A percentile compares a stretch with the other conserved stretches of the same genome.
Conservation (phyloP, 2,888 invertebrate species). For the Opisthograptis luteolata region DNA sequence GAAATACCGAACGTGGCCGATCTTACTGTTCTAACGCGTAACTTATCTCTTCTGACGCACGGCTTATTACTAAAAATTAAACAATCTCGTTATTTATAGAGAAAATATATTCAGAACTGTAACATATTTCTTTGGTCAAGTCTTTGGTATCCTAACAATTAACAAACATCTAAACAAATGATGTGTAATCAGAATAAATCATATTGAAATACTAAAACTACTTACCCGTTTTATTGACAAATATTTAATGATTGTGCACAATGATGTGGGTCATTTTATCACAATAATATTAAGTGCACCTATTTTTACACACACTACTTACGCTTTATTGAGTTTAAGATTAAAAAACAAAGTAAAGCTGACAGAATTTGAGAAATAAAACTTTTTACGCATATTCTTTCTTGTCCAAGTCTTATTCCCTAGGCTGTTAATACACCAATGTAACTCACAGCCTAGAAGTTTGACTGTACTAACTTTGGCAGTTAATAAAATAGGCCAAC, state of each 20-base stretch:
- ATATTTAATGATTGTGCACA: slow-evolving; percentile 15
- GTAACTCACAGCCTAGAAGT: no score
- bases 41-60: no score
- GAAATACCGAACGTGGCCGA: no score
- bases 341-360: no score
- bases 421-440: no score
- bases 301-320: slow-evolving; percentile 1
- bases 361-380: no score
- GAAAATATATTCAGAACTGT: slow-evolving; percentile 50
- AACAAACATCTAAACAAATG: slow-evolving; percentile 17
- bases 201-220: slow-evolving; percentile 9
- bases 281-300: not conserved
- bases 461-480: no score
- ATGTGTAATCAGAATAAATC: not conserved
- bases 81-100: slow-evolving; percentile 32
- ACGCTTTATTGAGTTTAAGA: no score
- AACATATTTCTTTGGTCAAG: slow-evolving; percentile 27
- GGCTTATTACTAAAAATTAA: slow-evolving; percentile 1
- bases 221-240: slow-evolving; percentile 2
- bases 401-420: no score
- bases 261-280: not conserved
- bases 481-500: no score
- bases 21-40: no score
- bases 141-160: slow-evolving; percentile 25
- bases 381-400: no score